Conservation (phyloP, 23 tunicate genomes). For the Botrylloides violaceus region DNA sequence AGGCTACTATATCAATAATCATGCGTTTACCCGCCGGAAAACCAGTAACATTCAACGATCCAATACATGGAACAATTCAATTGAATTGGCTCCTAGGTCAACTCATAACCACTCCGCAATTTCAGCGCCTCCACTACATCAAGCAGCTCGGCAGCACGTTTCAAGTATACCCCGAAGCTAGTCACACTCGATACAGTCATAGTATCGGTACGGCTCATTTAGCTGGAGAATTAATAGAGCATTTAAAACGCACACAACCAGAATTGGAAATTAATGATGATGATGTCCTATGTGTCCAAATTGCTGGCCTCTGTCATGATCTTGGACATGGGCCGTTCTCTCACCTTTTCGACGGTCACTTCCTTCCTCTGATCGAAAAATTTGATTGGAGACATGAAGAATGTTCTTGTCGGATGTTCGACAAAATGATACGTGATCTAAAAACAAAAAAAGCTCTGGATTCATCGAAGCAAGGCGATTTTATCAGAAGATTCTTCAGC, state of each 20-base stretch:
- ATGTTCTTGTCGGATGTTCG: slow-evolving; percentile 37
- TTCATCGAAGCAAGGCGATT: slow-evolving; percentile 1
- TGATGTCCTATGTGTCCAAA: slow-evolving; percentile 69
- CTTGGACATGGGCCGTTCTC: slow-evolving; percentile 95
- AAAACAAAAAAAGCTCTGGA: background rate
- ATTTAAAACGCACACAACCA: slow-evolving; percentile 31
- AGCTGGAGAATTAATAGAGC: slow-evolving; percentile 54
- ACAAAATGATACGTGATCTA: slow-evolving; percentile 25
- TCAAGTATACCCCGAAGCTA: slow-evolving; percentile 63
- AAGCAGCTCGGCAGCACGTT: slow-evolving; percentile 54
- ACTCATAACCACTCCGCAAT: slow-evolving; percentile 67
- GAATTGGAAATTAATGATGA: slow-evolving; percentile 18
- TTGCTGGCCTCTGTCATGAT: slow-evolving; percentile 84
- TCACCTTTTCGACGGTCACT: slow-evolving; percentile 71
- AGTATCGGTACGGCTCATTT: slow-evolving; percentile 53
- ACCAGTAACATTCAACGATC: slow-evolving; percentile 47
- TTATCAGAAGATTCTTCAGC: no score
- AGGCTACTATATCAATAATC: no score
- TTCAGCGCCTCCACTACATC: slow-evolving; percentile 58
- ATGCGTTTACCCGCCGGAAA: no score
- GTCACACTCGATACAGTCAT: slow-evolving; percentile 73
- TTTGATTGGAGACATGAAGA: slow-evolving; percentile 45
- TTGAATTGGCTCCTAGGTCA: slow-evolving; percentile 41
- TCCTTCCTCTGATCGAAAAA: slow-evolving; percentile 16
- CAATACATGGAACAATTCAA: slow-evolving; percentile 64